A percentile compares a stretch with the other conserved stretches of the same genome.
phyloP scores from a whole-genome alignment of 2,113 vertebrate genomes.

The human region GRCh38 chrX:35872501-35873000 shows the following conservation, averaged over 20 bases:
- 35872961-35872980: too few species aligned
- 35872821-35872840: too few species aligned
- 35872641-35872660: background rate
- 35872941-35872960: too few species aligned
- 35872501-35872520: background rate
- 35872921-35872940: too few species aligned
- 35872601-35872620: background rate
- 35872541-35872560: background rate
- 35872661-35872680: background rate
- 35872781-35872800: too few species aligned
- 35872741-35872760: background rate
- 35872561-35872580: background rate
- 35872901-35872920: too few species aligned
- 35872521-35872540: background rate
- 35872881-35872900: too few species aligned
- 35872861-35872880: too few species aligned
- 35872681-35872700: background rate
- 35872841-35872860: too few species aligned
- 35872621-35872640: background rate
- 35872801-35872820: too few species aligned
- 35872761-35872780: too few species aligned
- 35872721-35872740: background rate
- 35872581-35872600: background rate
- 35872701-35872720: background rate
- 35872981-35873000: too few species aligned